phyloP scores from a whole-genome alignment of 2,888 invertebrate genomes.

The Linnaemya tessellans region DNA sequence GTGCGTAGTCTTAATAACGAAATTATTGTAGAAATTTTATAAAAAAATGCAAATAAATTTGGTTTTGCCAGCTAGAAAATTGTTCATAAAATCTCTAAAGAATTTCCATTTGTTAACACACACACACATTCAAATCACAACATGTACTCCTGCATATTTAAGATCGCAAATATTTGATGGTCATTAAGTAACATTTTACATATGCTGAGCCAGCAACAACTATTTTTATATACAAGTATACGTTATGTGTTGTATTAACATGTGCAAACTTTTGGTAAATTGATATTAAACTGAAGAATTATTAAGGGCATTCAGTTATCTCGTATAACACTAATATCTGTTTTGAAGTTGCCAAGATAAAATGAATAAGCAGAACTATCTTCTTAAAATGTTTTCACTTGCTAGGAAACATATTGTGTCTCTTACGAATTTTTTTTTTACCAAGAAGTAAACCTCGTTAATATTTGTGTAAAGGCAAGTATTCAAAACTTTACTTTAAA shows the following conservation, averaged over 20 bases:
- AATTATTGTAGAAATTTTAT: conserved; percentile 41
- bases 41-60: background rate
- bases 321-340: too few species aligned
- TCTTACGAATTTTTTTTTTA: background rate
- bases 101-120: conserved; percentile 48
- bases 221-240: background rate
- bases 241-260: background rate
- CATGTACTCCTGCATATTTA: background rate
- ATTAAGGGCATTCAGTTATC: background rate
- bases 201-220: background rate
- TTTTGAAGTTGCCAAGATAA: background rate
- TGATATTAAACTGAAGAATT: background rate
- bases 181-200: conserved; percentile 18
- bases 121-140: background rate
- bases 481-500: background rate
- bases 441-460: background rate
- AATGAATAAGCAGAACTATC: background rate
- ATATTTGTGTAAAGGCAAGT: background rate
- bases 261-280: background rate
- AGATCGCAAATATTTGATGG: background rate
- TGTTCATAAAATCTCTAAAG: conserved; percentile 52
- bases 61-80: background rate
- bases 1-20: conserved; percentile 4
- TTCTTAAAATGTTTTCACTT: too few species aligned
- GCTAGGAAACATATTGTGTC: too few species aligned